These are phyloP conservation scores for Caenorhabditis inopinata DNA, from an alignment of 1,140 invertebrate species.

Conservation along the genomic window DNA sequence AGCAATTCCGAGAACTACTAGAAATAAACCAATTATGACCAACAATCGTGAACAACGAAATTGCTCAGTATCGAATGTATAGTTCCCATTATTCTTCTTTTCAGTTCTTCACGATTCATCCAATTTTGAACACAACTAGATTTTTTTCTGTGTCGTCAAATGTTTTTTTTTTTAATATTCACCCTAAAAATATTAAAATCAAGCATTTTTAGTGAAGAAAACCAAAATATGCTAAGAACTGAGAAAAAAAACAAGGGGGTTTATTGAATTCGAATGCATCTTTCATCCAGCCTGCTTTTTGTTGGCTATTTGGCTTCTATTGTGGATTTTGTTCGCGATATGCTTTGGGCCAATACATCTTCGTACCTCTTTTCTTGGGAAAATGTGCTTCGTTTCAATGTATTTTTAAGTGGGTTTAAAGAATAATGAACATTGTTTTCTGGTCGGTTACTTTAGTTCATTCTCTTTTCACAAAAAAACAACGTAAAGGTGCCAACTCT, in stretches of 20 bases:
- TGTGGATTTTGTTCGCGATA: neutral
- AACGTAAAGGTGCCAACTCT: no score
- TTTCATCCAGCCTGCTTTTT: neutral
- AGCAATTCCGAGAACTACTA: no score
- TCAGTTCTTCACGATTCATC: no score
- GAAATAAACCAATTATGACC: no score
- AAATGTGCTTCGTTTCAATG: conserved; percentile 12
- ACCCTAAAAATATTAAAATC: no score
- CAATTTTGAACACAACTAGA: no score
- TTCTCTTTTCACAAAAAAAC: neutral
- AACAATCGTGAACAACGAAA: no score
- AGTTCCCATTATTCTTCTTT: no score
- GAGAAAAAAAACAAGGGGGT: neutral
- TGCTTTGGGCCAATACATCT: neutral
- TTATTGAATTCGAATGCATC: conserved; percentile 16
- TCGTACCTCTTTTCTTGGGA: no score
- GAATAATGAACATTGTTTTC: neutral
- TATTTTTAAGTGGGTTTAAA: conserved; percentile 8
- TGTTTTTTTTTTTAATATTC: no score
- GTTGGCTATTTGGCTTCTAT: neutral
- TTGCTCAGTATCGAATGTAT: no score
- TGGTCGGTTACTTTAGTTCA: neutral
- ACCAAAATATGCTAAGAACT: neutral
- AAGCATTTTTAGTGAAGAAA: neutral
- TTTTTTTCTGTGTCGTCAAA: no score